Base-by-base conservation (phyloP, 1,140 invertebrate genomes). In the Drosophila murphyi region DNA sequence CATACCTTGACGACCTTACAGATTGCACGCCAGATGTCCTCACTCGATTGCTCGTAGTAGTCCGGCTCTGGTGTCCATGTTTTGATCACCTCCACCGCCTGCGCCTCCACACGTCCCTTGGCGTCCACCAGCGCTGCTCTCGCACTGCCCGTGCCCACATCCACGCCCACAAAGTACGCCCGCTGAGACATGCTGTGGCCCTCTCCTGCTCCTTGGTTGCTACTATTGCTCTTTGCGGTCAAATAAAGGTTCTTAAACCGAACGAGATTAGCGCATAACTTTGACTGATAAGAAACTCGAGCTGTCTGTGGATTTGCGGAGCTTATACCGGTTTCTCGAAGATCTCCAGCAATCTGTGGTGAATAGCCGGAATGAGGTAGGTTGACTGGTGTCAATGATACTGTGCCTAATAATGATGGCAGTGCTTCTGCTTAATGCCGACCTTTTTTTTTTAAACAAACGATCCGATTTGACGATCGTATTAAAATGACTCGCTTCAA, bases 11-110 rank as follows among this genome's bases (percentile, higher is more conserved):
- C 90, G 52, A 86, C 92, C 65, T 85, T 63, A 50, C 92, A 92
- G 32, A 92, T 88, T n/a, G 88, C 95, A 32, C 93, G 89, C 98
- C 98, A 99, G 82, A 99, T 98, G 90, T 99, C 94, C 56, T 96
- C 94, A 0, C 97, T 97, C n/a, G 97, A 98, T 93, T 99, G 98
- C 92, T 99, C 97, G 93, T 97, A 99, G 92, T 95, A 96, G 88
- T 96, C 94, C 2, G 94, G 91, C 80, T 94, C 93, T 1, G 96
- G 96, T 87, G 96, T 97, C 95, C 96, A 97, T 3, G 96, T 97
- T 85, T 94, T 93, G 37, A 97, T 96, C 4, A 95, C 90, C 87
- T 95, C 93, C 1, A 95, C 95, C 28, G 95, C 93, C 35, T 94
- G 93, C 78, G 94, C 94, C 2, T 96, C 41, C 20, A 98, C 93